These are phyloP conservation scores for Harmothoe impar DNA, from an alignment of 2,888 invertebrate genomes.

Conservation along the genomic window DNA sequence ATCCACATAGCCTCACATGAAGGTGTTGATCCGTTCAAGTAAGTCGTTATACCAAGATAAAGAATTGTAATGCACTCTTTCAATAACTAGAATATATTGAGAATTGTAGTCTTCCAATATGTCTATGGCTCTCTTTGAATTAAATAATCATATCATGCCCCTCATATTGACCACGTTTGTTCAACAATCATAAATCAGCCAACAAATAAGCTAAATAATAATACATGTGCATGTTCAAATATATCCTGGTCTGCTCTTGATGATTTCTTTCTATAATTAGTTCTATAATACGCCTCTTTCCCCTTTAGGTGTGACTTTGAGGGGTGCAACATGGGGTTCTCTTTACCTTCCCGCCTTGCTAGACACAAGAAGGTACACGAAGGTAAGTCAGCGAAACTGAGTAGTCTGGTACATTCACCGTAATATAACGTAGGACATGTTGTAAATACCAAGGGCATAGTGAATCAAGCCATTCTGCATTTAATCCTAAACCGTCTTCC, in stretches of 20 bases:
- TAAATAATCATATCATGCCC: not conserved
- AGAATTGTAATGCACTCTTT: too few relatives aligned
- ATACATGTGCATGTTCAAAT: too few relatives aligned
- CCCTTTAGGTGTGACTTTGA: not conserved
- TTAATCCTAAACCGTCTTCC: not conserved
- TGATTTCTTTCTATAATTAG: not conserved
- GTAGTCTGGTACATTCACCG: not conserved
- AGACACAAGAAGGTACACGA: constrained; percentile 5
- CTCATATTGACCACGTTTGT: not conserved
- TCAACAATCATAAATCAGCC: not conserved
- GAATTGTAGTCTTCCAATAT: not conserved
- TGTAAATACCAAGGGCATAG: too few relatives aligned
- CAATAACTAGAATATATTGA: too few relatives aligned
- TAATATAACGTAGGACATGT: not conserved
- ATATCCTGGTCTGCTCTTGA: not conserved
- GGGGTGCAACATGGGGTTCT: not conserved
- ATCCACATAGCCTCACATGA: constrained; percentile 51
- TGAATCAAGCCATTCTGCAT: not conserved
- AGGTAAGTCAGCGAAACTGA: too few relatives aligned
- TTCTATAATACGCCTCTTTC: not conserved
- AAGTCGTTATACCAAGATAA: too few relatives aligned
- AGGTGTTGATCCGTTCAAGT: constrained; percentile 23
- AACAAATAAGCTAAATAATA: not conserved
- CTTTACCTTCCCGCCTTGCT: not conserved
- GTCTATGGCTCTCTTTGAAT: not conserved